A percentile compares a stretch with the other conserved stretches of the same genome.
These are phyloP conservation scores for Calyptomena viridis DNA, from an alignment of 2,113 vertebrate genomes.

Conservation along the genomic window DNA sequence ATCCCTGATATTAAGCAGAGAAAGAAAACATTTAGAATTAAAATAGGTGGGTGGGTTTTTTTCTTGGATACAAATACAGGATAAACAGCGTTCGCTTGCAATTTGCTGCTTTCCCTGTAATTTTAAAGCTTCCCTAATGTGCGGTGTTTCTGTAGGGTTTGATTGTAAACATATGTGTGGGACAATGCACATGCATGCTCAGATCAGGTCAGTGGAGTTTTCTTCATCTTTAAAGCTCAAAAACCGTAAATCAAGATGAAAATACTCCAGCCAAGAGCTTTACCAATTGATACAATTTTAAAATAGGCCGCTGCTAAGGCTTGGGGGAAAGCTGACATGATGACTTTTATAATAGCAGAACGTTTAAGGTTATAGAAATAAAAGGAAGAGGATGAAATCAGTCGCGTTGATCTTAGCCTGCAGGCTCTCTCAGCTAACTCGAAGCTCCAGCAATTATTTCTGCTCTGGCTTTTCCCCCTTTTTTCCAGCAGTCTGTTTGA, in stretches of 20 bases:
- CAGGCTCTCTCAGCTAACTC: conserved; percentile 77
- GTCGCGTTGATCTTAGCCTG: conserved; percentile 81
- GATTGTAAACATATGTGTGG: conserved; percentile 49
- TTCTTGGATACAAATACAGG: not conserved
- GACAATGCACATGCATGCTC: not conserved
- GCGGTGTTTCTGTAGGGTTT: not conserved
- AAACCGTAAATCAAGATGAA: conserved; percentile 76
- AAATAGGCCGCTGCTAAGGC: conserved; percentile 75
- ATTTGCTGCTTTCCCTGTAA: conserved; percentile 18
- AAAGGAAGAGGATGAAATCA: conserved; percentile 83
- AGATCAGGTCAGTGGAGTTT: conserved; percentile 42
- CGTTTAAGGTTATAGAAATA: conserved; percentile 84
- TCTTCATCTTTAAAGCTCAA: conserved; percentile 69
- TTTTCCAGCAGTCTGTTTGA: conserved; percentile 76
- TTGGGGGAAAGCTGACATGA: conserved; percentile 79
- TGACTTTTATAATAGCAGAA: conserved; percentile 85
- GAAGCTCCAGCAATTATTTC: conserved; percentile 84
- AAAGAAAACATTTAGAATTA: not conserved
- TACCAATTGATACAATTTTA: conserved; percentile 80
- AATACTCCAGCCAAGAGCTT: conserved; percentile 74
- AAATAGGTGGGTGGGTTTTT: not conserved
- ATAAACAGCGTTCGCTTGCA: not conserved
- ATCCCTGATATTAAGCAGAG: conserved; percentile 16
- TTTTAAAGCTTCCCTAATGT: not conserved
- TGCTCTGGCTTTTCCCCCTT: conserved; percentile 72